Percentiles rank a stretch among this genome's conserved stretches.
Evolutionary conservation across 2,888 invertebrate species (phyloP).

Genomic region (Rhingia rostrata): DNA sequence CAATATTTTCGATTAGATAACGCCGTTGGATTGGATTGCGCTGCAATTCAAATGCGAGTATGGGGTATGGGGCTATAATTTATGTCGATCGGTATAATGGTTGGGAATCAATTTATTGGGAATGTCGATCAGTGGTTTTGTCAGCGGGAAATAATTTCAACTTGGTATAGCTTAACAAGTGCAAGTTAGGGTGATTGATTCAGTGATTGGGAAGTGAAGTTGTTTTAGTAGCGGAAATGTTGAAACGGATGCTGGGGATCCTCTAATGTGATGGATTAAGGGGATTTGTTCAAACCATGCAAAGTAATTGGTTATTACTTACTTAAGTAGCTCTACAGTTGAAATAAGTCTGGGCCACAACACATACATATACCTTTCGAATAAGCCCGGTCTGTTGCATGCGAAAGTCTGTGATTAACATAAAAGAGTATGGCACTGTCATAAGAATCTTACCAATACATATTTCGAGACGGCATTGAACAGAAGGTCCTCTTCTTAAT

Average conservation of each 20-base stretch:
- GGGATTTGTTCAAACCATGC: too few species aligned
- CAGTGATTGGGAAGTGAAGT: background rate
- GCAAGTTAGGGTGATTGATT: constrained; percentile 43
- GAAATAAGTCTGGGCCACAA: too few species aligned
- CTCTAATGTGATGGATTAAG: too few species aligned
- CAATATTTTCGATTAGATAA: constrained; percentile 74
- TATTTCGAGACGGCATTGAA: too few species aligned
- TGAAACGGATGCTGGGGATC: background rate
- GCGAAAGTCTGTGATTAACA: too few species aligned
- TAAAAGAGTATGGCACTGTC: too few species aligned
- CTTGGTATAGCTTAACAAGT: constrained; percentile 45
- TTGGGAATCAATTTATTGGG: constrained; percentile 68
- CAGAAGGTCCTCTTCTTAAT: too few species aligned
- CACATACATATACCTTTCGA: too few species aligned
- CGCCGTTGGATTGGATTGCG: constrained; percentile 65
- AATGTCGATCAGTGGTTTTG: constrained; percentile 73
- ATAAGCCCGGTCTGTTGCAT: too few species aligned
- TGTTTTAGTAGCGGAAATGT: background rate
- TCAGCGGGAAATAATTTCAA: constrained; percentile 55
- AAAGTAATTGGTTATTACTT: too few species aligned
- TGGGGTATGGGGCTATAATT: background rate
- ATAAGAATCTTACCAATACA: too few species aligned
- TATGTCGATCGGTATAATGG: constrained; percentile 43
- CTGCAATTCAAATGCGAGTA: constrained; percentile 52
- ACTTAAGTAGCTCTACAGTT: too few species aligned